Evolutionary conservation across 2,113 vertebrate genomes (phyloP).

Genomic region (Cephalophus harveyi): DNA sequence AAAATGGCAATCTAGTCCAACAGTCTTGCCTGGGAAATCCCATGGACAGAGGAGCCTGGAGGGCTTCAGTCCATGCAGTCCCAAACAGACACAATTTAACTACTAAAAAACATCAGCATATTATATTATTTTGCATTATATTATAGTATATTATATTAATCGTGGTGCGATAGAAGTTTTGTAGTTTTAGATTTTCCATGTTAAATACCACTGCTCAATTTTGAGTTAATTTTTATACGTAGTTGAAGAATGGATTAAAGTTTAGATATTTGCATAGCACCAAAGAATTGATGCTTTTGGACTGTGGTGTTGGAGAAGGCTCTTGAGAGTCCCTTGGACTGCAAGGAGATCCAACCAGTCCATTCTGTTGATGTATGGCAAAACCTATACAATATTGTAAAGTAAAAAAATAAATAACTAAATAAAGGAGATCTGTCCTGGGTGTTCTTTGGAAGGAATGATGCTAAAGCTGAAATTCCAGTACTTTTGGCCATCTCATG

Average conservation of each 20-base stretch:
- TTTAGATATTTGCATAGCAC: background rate
- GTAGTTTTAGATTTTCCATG: background rate
- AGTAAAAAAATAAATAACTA: too few relatives aligned
- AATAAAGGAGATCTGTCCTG: too few relatives aligned
- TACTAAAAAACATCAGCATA: background rate
- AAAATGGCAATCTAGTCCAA: background rate
- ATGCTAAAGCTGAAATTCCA: too few relatives aligned
- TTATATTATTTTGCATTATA: background rate
- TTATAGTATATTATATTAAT: background rate
- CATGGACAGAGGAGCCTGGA: background rate
- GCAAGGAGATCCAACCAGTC: too few relatives aligned
- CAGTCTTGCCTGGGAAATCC: background rate
- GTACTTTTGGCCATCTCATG: too few relatives aligned
- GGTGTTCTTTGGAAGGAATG: too few relatives aligned
- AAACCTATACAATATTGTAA: too few relatives aligned
- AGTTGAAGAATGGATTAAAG: background rate
- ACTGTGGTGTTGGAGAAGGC: too few relatives aligned
- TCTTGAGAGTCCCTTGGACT: too few relatives aligned
- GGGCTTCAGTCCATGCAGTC: background rate
- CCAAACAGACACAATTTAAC: background rate
- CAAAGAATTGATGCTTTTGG: too few relatives aligned
- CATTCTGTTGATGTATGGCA: too few relatives aligned
- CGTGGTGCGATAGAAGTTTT: background rate
- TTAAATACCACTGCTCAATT: background rate
- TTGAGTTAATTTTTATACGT: background rate